Percentiles rank a stretch among this genome's conserved stretches.
Conservation (phyloP, 2,888 invertebrate species). For the Elegia similella region DNA sequence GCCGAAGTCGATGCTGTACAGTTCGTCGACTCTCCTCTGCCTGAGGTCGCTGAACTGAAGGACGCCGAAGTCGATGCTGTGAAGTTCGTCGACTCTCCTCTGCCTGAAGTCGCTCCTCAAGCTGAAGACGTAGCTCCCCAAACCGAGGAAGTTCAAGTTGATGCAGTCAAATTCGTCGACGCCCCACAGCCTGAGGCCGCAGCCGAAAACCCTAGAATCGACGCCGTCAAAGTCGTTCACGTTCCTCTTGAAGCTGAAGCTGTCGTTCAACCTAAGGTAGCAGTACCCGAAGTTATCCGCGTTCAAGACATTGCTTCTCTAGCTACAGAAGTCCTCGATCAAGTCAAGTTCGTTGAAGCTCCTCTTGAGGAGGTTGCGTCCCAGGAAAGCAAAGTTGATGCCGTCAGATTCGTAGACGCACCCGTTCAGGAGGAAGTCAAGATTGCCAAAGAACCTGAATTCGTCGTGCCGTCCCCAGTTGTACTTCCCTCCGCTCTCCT, state of each 20-base stretch:
- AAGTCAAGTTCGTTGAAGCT: slow-evolving; percentile 1
- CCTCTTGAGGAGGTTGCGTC: neutral
- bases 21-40: neutral
- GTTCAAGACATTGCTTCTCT: no score
- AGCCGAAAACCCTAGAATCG: neutral
- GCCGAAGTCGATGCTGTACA: slow-evolving; percentile 10
- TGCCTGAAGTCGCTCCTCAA: neutral
- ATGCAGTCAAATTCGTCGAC: slow-evolving; percentile 26
- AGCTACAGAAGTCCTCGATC: neutral
- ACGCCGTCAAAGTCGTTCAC: neutral
- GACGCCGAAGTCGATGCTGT: slow-evolving; percentile 4
- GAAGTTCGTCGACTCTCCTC: slow-evolving; percentile 2
- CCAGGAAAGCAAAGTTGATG: neutral
- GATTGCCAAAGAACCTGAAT: neutral
- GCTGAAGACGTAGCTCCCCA: neutral
- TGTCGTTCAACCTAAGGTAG: neutral
- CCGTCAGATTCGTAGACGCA: slow-evolving; percentile 20
- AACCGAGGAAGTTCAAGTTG: slow-evolving; percentile 7
- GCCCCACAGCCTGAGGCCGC: slow-evolving; percentile 5
- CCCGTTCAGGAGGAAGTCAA: slow-evolving; percentile 16
- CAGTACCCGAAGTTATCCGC: no score
- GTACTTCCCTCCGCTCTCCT: neutral
- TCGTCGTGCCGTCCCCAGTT: neutral
- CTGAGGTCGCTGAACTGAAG: neutral
- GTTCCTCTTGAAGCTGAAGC: neutral